Evolutionary conservation across 2,113 vertebrate genomes (phyloP), one percentile per base, ranked within the genome.

Genomic region (Glaucomys volans): DNA sequence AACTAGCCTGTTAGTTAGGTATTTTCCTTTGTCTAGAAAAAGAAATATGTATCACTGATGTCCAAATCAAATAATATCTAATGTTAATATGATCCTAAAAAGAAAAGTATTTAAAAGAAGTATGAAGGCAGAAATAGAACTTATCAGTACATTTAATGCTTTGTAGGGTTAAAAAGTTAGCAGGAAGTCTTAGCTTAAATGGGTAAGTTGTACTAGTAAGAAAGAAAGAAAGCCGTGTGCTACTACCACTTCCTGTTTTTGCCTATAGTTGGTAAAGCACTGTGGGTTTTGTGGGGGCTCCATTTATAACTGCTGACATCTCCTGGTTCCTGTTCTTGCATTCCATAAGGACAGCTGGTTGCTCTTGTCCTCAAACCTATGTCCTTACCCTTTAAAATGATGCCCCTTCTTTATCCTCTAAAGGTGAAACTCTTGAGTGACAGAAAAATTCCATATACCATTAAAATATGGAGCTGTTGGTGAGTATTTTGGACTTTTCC

Each of bases 201-300:
- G 54, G 96, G 93, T 93, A 95, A 96, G 91, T 40, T 37, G 32
- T 64, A 57, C 30, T 11, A 72, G 85, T 44, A 72, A 87, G 84
- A 90, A 75, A 87, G 84, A 90, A 75, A 54, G 35, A 1, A 42
- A 69, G 72, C 54, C 30, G 28, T n/a, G 37, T 30, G 14, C 32
- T 40, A 54, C 40, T 18, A 35, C 57, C 90, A 71, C 90, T 96
- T 98, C 96, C 97, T 94, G 90, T 95, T 96, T 96, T 91, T 84
- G 52, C 71, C 52, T n/a, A 2, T 4, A 24, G 77, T 62, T 47
- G 13, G 67, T 1, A 82, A 50, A 94, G 17, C 32, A 13, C 28
- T 89, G 77, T 72, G 89, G 89, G 74, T 93, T 97, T 86, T 83
- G 77, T 37, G 76, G 54, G 64, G 0, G 1, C 37, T 59, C 62